Conservation (phyloP, 2,113 vertebrate genomes). For the Lanius collurio region DNA sequence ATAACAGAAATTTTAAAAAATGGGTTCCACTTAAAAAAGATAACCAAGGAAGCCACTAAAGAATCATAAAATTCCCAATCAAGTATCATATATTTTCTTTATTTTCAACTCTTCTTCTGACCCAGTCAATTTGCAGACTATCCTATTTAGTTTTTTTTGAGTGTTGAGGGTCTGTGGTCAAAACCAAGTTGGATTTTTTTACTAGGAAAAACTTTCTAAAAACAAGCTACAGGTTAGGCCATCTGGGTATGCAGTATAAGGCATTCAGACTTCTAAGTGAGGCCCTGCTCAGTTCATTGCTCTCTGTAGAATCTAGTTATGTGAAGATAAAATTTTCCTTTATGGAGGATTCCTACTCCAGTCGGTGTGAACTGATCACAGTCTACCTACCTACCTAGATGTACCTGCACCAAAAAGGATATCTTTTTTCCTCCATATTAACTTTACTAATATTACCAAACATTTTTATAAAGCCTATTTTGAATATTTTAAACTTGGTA, state of each 20-base stretch:
- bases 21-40: neutral
- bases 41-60: neutral
- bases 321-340: neutral
- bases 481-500: neutral
- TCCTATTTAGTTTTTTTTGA: neutral
- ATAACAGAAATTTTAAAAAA: neutral
- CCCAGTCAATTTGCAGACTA: neutral
- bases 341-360: neutral
- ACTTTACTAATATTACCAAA: neutral
- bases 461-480: neutral
- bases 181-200: neutral
- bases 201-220: neutral
- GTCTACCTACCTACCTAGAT: neutral
- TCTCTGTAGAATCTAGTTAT: neutral
- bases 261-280: neutral
- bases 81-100: neutral
- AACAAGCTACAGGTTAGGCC: neutral
- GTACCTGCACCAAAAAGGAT: neutral
- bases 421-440: neutral
- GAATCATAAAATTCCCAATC: neutral
- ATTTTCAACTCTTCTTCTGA: neutral
- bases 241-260: neutral
- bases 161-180: neutral
- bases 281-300: neutral
- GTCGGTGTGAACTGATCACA: neutral